Evolutionary conservation across 2,888 invertebrate species (phyloP).

Genomic region (Campoplex nolae): DNA sequence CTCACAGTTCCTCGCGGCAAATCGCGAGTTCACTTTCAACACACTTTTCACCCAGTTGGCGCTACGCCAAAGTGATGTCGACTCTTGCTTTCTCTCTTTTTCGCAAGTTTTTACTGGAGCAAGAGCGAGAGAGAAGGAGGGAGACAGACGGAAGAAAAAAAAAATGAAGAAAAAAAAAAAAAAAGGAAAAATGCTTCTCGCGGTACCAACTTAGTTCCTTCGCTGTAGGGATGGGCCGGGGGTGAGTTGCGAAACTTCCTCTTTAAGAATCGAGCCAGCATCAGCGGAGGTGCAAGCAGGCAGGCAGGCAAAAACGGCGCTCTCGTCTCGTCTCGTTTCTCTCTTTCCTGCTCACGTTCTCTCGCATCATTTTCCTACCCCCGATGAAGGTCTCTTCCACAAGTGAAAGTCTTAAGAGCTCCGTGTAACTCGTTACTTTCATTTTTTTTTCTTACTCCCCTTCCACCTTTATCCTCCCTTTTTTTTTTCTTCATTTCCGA

Average conservation of each 20-base stretch:
- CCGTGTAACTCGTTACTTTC: conserved; percentile 70
- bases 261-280: conserved; percentile 78
- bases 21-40: conserved; percentile 83
- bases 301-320: conserved; percentile 47
- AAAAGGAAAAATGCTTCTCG: conserved; percentile 70
- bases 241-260: conserved; percentile 81
- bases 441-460: conserved; percentile 54
- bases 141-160: conserved; percentile 36
- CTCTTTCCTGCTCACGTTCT: conserved; percentile 30
- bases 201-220: conserved; percentile 79
- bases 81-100: conserved; percentile 18
- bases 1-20: conserved; percentile 76
- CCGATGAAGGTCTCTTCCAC: conserved; percentile 65
- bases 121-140: conserved; percentile 4
- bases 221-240: conserved; percentile 57
- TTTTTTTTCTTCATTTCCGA: conserved; percentile 60
- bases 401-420: conserved; percentile 72
- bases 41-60: conserved; percentile 85
- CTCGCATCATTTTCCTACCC: conserved; percentile 67
- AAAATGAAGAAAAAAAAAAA: conserved; percentile 38
- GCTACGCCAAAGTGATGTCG: conserved; percentile 74
- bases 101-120: conserved; percentile 17
- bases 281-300: conserved; percentile 56
- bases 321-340: conserved; percentile 40
- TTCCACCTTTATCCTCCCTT: conserved; percentile 12